Conservation (phyloP, 2,113 vertebrate genomes). For the Bombycilla garrulus region DNA sequence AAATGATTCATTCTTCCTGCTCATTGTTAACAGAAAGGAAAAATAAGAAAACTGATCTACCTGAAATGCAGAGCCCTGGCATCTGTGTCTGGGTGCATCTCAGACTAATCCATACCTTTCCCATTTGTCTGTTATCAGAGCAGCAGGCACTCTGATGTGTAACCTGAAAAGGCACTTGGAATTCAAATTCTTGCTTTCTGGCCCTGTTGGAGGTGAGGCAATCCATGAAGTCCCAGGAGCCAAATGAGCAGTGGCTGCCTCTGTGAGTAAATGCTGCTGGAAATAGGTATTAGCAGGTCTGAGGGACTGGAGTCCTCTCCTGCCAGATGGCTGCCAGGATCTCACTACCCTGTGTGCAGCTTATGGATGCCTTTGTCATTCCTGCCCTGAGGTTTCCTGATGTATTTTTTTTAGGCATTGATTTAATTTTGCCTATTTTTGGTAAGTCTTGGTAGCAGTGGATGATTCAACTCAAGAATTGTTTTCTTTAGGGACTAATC, state of each 20-base stretch:
- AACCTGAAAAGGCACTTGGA: background rate
- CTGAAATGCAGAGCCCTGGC: background rate
- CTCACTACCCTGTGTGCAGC: background rate
- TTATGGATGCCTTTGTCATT: background rate
- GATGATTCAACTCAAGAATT: background rate
- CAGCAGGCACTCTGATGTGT: background rate
- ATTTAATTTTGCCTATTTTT: constrained; percentile 13
- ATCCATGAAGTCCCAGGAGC: background rate
- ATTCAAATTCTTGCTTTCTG: background rate
- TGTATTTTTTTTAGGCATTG: background rate
- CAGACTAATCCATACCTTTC: background rate
- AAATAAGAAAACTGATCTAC: background rate
- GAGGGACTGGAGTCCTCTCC: background rate
- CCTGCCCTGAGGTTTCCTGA: background rate
- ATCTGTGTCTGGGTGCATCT: background rate
- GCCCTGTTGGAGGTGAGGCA: background rate
- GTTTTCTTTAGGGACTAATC: constrained; percentile 12
- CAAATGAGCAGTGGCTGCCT: background rate
- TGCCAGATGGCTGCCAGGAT: constrained; percentile 24
- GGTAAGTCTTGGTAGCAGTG: background rate
- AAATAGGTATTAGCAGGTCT: constrained; percentile 18
- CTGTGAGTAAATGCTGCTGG: constrained; percentile 16
- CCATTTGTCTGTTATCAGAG: background rate
- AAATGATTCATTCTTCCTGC: background rate
- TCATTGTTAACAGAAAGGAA: background rate